A percentile compares a stretch with the other conserved stretches of the same genome.
phyloP scores from a whole-genome alignment of 2,888 invertebrate genomes.

The Allophyes oxyacanthae region DNA sequence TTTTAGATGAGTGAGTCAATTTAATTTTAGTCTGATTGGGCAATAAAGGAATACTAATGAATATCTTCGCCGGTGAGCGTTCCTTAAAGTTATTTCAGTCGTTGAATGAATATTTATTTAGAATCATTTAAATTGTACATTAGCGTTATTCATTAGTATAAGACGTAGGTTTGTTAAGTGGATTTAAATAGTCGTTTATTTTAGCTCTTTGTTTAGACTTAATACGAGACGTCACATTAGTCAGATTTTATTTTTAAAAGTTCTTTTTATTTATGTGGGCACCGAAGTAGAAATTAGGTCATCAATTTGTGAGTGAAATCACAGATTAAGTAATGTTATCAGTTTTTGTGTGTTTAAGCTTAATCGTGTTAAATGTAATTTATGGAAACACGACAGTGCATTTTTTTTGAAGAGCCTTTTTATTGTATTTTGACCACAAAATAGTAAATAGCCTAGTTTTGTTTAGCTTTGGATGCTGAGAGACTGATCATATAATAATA shows the following conservation, averaged over 20 bases:
- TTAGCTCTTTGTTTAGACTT: constrained; percentile 41
- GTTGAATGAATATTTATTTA: constrained; percentile 34
- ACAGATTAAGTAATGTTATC: background rate
- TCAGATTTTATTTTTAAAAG: constrained; percentile 28
- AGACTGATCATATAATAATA: too few relatives aligned
- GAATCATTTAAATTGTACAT: constrained; percentile 39
- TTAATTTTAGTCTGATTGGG: constrained; percentile 22
- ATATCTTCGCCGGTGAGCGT: constrained; percentile 20
- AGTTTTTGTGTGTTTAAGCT: too few relatives aligned
- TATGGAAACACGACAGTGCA: too few relatives aligned
- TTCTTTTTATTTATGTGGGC: constrained; percentile 8
- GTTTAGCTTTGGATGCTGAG: too few relatives aligned
- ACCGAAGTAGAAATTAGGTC: constrained; percentile 24
- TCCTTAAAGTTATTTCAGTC: constrained; percentile 10
- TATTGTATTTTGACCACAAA: too few relatives aligned
- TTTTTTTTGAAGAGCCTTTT: too few relatives aligned
- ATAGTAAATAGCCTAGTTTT: too few relatives aligned
- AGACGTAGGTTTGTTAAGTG: constrained; percentile 39
- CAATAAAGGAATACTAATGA: constrained; percentile 39
- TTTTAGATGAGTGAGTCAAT: constrained; percentile 29
- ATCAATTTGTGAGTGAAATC: constrained; percentile 13
- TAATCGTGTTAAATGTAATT: too few relatives aligned
- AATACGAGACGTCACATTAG: constrained; percentile 22
- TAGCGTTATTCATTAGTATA: constrained; percentile 33
- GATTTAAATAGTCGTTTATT: constrained; percentile 35